These are phyloP conservation scores for Cinclus cinclus DNA, from an alignment of 2,113 vertebrate genomes.

Conservation along the genomic window DNA sequence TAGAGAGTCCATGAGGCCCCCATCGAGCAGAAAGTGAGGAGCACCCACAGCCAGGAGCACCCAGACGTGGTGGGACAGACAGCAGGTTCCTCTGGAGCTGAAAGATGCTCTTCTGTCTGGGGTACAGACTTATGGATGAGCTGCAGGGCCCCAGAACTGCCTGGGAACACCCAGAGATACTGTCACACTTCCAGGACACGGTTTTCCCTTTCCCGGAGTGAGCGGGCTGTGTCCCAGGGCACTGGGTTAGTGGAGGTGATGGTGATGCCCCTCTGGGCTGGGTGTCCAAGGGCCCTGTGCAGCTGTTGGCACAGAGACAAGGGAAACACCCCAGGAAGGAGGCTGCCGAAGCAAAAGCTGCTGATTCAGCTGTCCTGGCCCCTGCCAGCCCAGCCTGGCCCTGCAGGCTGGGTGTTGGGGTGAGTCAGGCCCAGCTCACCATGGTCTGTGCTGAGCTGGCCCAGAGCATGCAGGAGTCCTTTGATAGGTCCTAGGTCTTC, in stretches of 20 bases:
- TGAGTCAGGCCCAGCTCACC: constrained; percentile 37
- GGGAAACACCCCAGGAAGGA: not conserved
- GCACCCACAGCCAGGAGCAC: not conserved
- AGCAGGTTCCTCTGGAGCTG: not conserved
- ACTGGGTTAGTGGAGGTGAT: not conserved
- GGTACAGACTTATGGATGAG: not conserved
- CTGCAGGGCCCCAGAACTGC: not conserved
- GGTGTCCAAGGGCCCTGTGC: not conserved
- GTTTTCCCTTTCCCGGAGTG: not conserved
- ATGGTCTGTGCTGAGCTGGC: not conserved
- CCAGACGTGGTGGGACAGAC: not conserved
- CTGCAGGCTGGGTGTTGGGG: not conserved
- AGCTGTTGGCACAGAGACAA: not conserved
- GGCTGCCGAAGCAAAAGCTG: not conserved
- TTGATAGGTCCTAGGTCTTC: not conserved
- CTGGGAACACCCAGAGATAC: not conserved
- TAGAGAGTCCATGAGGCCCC: not conserved
- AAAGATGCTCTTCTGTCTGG: not conserved
- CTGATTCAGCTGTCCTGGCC: not conserved
- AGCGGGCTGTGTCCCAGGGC: not conserved
- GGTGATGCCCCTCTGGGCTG: not conserved
- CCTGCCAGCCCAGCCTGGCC: not conserved
- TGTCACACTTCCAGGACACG: not conserved
- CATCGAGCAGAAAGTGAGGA: not conserved
- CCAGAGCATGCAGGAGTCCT: not conserved